Evolutionary conservation across 2,888 invertebrate genomes (phyloP).

Genomic region (Plemyria rubiginata): DNA sequence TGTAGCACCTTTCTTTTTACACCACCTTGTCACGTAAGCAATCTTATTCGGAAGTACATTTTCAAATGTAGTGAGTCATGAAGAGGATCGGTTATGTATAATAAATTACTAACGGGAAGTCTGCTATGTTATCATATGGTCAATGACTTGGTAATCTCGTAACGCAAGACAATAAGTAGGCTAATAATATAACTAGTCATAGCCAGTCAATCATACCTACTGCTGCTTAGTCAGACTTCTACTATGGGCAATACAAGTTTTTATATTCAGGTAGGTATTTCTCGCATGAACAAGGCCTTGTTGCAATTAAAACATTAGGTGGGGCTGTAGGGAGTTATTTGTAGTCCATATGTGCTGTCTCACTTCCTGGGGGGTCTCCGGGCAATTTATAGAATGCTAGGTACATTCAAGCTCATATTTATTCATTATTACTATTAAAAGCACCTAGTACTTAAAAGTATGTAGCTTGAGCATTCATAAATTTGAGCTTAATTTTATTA

Average conservation of each 20-base stretch:
- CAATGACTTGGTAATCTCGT: conserved; percentile 64
- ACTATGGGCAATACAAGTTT: conserved; percentile 26
- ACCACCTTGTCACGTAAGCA: conserved; percentile 60
- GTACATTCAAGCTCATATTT: neutral
- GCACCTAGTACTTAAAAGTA: neutral
- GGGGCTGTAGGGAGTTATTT: conserved; percentile 27
- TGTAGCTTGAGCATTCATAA: no score
- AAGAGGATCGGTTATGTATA: conserved; percentile 51
- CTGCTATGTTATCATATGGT: conserved; percentile 65
- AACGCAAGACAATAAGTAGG: conserved; percentile 56
- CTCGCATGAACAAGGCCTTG: conserved; percentile 42
- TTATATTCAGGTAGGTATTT: conserved; percentile 25
- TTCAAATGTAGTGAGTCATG: conserved; percentile 64
- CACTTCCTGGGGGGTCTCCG: conserved; percentile 30
- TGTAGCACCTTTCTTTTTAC: conserved; percentile 54
- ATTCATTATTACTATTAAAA: neutral
- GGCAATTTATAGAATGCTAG: conserved; percentile 20
- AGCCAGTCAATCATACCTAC: conserved; percentile 13
- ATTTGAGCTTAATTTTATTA: no score
- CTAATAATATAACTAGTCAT: no score
- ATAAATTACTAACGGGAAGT: conserved; percentile 79
- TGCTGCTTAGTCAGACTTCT: conserved; percentile 10
- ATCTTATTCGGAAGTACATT: conserved; percentile 29
- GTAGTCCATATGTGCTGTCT: conserved; percentile 5
- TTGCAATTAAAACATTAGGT: conserved; percentile 33